Evolutionary conservation across 2,113 vertebrate species (phyloP).

Genomic region (Orthonyx spaldingii): DNA sequence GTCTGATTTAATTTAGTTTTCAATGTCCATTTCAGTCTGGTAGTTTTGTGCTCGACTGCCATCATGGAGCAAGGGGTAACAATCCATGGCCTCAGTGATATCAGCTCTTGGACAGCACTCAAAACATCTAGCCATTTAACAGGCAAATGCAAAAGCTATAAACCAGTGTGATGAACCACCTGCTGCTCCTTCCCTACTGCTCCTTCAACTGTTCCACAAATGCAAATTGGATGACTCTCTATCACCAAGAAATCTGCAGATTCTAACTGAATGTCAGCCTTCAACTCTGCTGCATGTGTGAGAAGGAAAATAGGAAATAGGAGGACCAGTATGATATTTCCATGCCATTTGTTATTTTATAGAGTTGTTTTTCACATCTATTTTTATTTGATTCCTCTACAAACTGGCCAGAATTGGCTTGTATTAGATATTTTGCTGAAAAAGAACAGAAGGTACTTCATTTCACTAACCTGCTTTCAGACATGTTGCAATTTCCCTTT

Average conservation of each 20-base stretch:
- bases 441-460: neutral
- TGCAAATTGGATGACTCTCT: neutral
- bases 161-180: neutral
- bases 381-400: neutral
- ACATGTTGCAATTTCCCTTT: neutral
- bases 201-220: neutral
- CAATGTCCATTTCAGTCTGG: neutral
- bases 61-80: neutral
- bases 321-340: neutral
- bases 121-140: neutral
- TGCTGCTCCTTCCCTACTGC: neutral
- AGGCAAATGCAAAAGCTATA: neutral
- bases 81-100: neutral
- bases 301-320: neutral
- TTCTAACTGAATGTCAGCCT: neutral
- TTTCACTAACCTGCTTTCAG: neutral
- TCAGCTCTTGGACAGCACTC: neutral
- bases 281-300: neutral
- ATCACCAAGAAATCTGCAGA: neutral
- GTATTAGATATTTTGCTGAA: neutral
- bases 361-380: neutral
- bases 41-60: neutral
- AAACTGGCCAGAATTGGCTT: neutral
- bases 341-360: neutral
- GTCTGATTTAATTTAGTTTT: neutral